phyloP scores from a whole-genome alignment of 2,888 invertebrate genomes.

The Stenchaetothrips biformis region DNA sequence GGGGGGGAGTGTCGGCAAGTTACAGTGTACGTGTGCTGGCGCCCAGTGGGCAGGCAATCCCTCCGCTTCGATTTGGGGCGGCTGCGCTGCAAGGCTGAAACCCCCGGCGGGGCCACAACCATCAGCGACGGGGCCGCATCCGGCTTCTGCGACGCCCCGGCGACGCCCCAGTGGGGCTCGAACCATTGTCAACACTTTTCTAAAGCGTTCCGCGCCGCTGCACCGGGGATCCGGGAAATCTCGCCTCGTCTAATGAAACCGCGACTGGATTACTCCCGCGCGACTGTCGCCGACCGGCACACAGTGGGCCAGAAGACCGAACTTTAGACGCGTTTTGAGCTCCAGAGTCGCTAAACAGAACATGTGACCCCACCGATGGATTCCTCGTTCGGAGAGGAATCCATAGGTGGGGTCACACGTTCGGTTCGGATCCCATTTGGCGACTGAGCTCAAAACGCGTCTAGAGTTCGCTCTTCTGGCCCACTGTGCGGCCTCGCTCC shows the following conservation, averaged over 20 bases:
- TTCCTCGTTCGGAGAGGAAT: too few species aligned
- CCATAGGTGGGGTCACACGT: too few species aligned
- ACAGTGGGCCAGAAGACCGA: too few species aligned
- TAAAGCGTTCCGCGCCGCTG: slow-evolving; percentile 24
- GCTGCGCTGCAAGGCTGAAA: too few species aligned
- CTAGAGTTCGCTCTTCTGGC: slow-evolving; percentile 4
- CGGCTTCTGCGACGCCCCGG: not conserved
- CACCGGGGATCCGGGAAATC: not conserved
- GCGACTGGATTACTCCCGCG: slow-evolving; percentile 1
- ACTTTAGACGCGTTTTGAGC: too few species aligned
- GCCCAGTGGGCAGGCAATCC: not conserved
- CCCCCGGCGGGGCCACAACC: too few species aligned
- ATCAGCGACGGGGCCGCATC: too few species aligned
- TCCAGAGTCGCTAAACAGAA: too few species aligned
- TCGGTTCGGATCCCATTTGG: too few species aligned
- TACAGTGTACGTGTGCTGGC: not conserved
- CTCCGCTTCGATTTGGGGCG: not conserved
- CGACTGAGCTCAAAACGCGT: too few species aligned
- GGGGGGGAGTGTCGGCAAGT: not conserved
- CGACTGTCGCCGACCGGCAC: not conserved
- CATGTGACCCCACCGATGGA: too few species aligned
- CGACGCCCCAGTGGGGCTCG: not conserved
- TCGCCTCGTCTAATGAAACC: not conserved
- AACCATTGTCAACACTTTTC: slow-evolving; percentile 19
- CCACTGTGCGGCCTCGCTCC: too few species aligned